These are phyloP conservation scores for Erinaceus europaeus DNA, from an alignment of 2,113 vertebrate genomes.

Conservation along the genomic window DNA sequence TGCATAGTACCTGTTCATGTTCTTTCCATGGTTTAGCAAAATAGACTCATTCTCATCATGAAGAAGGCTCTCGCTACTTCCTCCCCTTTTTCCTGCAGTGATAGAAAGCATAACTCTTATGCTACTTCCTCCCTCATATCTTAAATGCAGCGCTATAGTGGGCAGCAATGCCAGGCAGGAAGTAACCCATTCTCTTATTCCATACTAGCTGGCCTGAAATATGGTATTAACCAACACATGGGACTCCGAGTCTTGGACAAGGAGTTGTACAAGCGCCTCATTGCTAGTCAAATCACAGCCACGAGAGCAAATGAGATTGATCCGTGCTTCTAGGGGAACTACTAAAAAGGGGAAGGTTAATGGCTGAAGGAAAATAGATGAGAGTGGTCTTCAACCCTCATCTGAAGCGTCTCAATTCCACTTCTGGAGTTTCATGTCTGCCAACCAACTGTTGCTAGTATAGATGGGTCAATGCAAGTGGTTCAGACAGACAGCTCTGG, in stretches of 20 bases:
- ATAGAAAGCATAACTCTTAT: neutral
- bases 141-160: neutral
- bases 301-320: rapidly evolving
- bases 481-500: no score
- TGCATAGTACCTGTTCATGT: rapidly evolving
- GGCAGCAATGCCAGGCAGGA: rapidly evolving
- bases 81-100: neutral
- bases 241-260: neutral
- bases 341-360: neutral
- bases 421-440: no score
- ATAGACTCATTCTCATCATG: neutral
- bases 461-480: no score
- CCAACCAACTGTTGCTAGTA: no score
- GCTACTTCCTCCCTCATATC: neutral
- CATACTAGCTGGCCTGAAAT: neutral
- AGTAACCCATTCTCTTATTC: rapidly evolving
- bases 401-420: neutral
- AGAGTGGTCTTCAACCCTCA: rapidly evolving
- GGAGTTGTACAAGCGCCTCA: no score
- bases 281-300: neutral
- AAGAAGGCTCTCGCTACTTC: neutral
- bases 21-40: neutral
- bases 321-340: no score
- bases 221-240: neutral
- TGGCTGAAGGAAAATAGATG: rapidly evolving